Conservation (phyloP, 2,797 vertebrate genomes). For the Tolypeutes matacus region DNA sequence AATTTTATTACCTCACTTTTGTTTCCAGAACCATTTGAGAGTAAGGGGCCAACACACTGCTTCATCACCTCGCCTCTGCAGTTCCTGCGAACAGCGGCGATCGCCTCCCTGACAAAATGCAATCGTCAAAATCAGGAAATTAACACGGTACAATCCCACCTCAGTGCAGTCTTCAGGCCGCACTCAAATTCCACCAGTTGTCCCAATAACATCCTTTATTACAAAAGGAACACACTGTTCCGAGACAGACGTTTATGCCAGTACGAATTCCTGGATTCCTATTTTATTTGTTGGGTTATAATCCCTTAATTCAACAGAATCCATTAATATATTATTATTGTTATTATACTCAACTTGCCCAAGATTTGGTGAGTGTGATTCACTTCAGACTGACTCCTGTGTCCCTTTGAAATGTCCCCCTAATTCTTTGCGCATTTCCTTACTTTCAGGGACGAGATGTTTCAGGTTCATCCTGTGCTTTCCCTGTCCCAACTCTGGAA, state of each 20-base stretch:
- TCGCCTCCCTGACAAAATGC: background rate
- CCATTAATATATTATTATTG: background rate
- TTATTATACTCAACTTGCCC: background rate
- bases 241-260: too few species aligned
- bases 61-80: background rate
- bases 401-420: too few species aligned
- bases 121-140: background rate
- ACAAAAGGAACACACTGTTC: background rate
- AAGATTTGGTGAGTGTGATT: background rate
- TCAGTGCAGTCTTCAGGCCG: background rate
- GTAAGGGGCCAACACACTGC: background rate
- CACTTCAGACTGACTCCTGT: too few species aligned
- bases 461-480: too few species aligned
- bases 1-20: background rate
- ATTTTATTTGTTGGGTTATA: too few species aligned
- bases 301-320: too few species aligned
- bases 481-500: too few species aligned
- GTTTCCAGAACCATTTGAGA: background rate
- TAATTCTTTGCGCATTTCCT: too few species aligned
- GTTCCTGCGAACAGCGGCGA: background rate
- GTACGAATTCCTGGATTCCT: too few species aligned
- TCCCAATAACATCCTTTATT: background rate
- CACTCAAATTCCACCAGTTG: background rate
- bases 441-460: too few species aligned
- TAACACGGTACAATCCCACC: fast-evolving